A percentile compares a stretch with the other conserved stretches of the same genome.
Evolutionary conservation across 2,888 invertebrate genomes (phyloP).

Genomic region (Argynnis bischoffii): DNA sequence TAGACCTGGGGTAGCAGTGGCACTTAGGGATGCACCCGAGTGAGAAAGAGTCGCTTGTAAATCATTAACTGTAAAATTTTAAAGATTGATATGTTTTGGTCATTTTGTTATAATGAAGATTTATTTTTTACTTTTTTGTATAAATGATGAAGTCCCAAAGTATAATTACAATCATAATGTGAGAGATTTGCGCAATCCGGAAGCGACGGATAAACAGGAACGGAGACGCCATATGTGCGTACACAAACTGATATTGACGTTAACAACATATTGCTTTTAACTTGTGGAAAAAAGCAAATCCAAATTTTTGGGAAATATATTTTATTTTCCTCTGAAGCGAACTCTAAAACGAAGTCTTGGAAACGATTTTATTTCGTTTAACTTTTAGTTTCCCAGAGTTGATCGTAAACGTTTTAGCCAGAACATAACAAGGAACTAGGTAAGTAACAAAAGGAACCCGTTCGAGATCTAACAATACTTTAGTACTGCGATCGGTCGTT

Average conservation of each 20-base stretch:
- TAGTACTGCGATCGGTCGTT: slow-evolving; percentile 76
- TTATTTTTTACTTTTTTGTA: not conserved
- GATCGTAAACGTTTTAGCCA: slow-evolving; percentile 51
- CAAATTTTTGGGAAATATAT: not conserved
- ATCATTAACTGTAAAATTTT: too few relatives aligned
- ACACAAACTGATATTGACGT: slow-evolving; percentile 48
- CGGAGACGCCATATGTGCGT: slow-evolving; percentile 61
- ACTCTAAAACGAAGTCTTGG: slow-evolving; percentile 3
- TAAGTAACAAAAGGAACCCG: slow-evolving; percentile 59
- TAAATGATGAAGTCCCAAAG: not conserved
- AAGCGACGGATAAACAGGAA: slow-evolving; percentile 62
- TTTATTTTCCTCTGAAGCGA: not conserved
- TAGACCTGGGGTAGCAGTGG: too few relatives aligned
- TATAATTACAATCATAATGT: not conserved
- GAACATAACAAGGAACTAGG: slow-evolving; percentile 68
- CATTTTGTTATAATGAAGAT: too few relatives aligned
- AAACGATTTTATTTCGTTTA: slow-evolving; percentile 17
- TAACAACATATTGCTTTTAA: slow-evolving; percentile 24
- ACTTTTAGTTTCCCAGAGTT: slow-evolving; percentile 51
- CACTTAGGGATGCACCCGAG: too few relatives aligned
- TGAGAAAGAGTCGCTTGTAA: too few relatives aligned
- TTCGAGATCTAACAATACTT: slow-evolving; percentile 78
- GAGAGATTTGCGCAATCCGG: slow-evolving; percentile 44
- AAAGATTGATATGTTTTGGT: too few relatives aligned
- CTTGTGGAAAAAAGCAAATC: slow-evolving; percentile 10